Conservation (phyloP, 1,140 invertebrate species). For the Euborellia annulipes region DNA sequence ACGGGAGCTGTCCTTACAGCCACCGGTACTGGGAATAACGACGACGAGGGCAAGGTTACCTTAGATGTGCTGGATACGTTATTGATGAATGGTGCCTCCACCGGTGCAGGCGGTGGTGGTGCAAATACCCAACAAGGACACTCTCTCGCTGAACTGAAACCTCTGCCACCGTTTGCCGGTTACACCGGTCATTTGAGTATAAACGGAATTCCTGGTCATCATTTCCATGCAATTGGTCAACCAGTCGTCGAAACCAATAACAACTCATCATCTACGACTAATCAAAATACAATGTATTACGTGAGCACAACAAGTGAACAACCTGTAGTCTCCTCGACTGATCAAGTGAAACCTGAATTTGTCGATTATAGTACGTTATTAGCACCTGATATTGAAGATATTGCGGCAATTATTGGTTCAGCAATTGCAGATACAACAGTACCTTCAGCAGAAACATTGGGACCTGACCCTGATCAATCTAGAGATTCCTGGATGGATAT, state of each 20-base stretch:
- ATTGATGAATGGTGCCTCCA: constrained; percentile 27
- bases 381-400: constrained; percentile 59
- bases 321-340: constrained; percentile 24
- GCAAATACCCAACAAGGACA: constrained; percentile 28
- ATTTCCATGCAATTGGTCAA: constrained; percentile 61
- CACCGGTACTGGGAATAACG: constrained; percentile 20
- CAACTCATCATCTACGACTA: constrained; percentile 32
- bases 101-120: constrained; percentile 11
- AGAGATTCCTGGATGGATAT: constrained; percentile 65
- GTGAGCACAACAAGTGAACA: constrained; percentile 15
- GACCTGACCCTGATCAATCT: constrained; percentile 34
- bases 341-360: constrained; percentile 31
- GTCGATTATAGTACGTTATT: constrained; percentile 31
- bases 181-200: constrained; percentile 68
- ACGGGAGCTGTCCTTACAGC: neutral
- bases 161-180: constrained; percentile 68
- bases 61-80: constrained; percentile 47
- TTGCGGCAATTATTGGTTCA: constrained; percentile 72
- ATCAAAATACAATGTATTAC: constrained; percentile 21
- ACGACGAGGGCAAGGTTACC: constrained; percentile 32
- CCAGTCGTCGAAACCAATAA: constrained; percentile 43
- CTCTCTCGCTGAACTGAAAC: constrained; percentile 61
- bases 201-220: constrained; percentile 71
- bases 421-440: constrained; percentile 79
- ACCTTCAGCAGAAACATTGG: constrained; percentile 29